A percentile compares a stretch with the other conserved stretches of the same genome.
These are phyloP conservation scores for Ageneiosus marmoratus DNA, from an alignment of 2,113 vertebrate species.

Conservation along the genomic window DNA sequence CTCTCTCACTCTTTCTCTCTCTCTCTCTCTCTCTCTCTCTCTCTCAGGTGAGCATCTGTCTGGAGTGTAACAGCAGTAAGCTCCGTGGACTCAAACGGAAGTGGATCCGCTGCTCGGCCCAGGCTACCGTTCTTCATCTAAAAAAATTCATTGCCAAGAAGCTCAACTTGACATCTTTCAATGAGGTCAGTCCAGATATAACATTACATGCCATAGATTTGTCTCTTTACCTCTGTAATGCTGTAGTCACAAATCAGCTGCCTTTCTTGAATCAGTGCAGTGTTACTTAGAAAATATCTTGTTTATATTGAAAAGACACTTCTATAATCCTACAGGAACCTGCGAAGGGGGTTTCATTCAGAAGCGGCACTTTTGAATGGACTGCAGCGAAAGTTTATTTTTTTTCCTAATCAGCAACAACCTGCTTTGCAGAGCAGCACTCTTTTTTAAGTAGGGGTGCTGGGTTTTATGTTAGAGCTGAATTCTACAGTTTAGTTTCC, in stretches of 20 bases:
- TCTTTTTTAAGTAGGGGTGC: neutral
- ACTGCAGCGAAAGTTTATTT: neutral
- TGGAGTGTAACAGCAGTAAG: conserved; percentile 99
- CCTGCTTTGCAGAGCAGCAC: neutral
- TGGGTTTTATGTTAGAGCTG: neutral
- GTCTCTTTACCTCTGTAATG: neutral
- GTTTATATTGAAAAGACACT: neutral
- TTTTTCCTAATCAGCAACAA: neutral
- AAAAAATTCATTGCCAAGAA: conserved; percentile 99
- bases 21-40: neutral
- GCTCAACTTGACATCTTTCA: conserved; percentile 97
- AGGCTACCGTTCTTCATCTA: conserved; percentile 95
- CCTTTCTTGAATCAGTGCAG: neutral
- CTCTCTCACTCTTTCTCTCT: neutral
- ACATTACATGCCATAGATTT: neutral
- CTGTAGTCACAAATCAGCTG: neutral
- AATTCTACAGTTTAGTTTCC: neutral
- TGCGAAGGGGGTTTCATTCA: neutral
- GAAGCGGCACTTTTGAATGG: neutral
- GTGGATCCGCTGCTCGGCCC: conserved; percentile 98
- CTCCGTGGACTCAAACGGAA: conserved; percentile 93
- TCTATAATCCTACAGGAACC: neutral
- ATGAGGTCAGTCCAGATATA: conserved; percentile 80
- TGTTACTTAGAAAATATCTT: neutral
- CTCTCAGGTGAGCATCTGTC: conserved; percentile 93